These are phyloP conservation scores for Chrysolina haemoptera DNA, from an alignment of 2,888 invertebrate species.

Conservation along the genomic window DNA sequence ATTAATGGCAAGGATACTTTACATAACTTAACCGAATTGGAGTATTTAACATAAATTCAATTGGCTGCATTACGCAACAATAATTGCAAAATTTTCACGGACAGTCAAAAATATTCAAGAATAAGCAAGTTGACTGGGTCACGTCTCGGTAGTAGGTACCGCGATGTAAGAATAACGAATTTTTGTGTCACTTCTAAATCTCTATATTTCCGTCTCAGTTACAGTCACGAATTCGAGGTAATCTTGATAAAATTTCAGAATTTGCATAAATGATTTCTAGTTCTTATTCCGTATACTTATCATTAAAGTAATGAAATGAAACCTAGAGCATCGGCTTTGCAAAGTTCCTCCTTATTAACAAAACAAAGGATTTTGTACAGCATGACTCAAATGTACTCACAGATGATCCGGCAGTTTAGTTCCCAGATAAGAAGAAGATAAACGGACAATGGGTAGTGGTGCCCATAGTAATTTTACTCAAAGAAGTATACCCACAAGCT, in stretches of 20 bases:
- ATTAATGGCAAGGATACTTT: conserved; percentile 9
- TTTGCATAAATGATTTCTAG: conserved; percentile 29
- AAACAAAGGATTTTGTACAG: neutral
- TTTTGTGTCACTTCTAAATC: conserved; percentile 29
- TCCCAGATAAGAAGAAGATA: no score
- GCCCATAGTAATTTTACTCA: no score
- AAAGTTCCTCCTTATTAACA: neutral
- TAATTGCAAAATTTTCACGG: neutral
- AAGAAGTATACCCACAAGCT: no score
- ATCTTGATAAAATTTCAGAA: conserved; percentile 28
- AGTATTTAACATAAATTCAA: conserved; percentile 16
- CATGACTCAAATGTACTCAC: neutral
- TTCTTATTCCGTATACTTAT: neutral
- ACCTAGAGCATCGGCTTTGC: neutral
- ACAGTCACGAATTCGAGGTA: conserved; percentile 29
- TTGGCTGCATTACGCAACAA: neutral
- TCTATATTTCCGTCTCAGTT: conserved; percentile 1
- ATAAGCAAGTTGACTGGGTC: neutral
- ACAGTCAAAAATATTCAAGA: neutral
- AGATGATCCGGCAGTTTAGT: no score
- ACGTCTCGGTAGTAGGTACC: neutral
- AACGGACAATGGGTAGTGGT: no score
- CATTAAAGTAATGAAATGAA: conserved; percentile 8
- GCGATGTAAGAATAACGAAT: conserved; percentile 2
- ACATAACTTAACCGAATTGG: conserved; percentile 15